These are phyloP conservation scores for Patiria pectinifera DNA, from an alignment of 53 echinoderm and acorn worm genomes.

Conservation along the genomic window DNA sequence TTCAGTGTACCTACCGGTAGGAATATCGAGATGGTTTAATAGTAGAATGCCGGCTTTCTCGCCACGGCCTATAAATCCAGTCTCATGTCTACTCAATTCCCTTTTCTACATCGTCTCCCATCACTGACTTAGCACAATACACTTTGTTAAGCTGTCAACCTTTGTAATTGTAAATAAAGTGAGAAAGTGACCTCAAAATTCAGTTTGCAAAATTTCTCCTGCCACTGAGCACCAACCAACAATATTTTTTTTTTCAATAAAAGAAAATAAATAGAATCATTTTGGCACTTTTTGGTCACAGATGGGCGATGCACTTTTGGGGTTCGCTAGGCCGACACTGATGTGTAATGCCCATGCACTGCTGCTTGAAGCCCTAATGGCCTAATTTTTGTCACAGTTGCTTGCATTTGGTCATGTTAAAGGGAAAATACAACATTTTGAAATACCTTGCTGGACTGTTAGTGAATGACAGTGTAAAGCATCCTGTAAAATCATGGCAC, in stretches of 20 bases:
- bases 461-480: too few species aligned
- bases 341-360: neutral
- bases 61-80: neutral
- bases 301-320: conserved; percentile 22
- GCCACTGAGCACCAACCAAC: neutral
- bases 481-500: too few species aligned
- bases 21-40: too few species aligned
- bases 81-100: neutral
- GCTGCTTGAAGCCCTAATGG: neutral
- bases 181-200: neutral
- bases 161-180: too few species aligned
- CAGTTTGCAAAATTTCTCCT: neutral
- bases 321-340: neutral
- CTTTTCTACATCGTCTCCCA: neutral
- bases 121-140: neutral
- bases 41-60: neutral
- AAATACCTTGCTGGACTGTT: too few species aligned
- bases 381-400: neutral
- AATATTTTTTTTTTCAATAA: neutral
- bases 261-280: too few species aligned
- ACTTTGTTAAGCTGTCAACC: neutral
- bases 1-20: too few species aligned
- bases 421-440: too few species aligned
- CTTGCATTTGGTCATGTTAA: too few species aligned
- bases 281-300: conserved; percentile 8